These are phyloP conservation scores for Papilio helenus DNA, from an alignment of 1,140 invertebrate genomes.

Conservation along the genomic window DNA sequence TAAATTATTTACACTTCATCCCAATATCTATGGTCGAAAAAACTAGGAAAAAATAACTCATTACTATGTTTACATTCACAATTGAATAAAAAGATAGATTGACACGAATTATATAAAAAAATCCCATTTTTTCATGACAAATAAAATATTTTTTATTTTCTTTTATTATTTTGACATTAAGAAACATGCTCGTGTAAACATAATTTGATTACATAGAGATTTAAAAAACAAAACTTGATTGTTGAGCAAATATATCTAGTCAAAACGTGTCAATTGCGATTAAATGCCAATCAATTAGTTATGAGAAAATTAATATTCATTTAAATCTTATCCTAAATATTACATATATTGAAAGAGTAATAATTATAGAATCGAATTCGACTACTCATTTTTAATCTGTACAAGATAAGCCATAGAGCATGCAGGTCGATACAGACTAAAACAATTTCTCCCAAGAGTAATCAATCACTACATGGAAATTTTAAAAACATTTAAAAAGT, in stretches of 20 bases:
- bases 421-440: slow-evolving; percentile 33
- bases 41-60: neutral
- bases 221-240: slow-evolving; percentile 13
- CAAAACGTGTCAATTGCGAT: slow-evolving; percentile 33
- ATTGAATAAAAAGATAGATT: neutral
- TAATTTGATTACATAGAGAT: neutral
- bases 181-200: neutral
- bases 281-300: slow-evolving; percentile 37
- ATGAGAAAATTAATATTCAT: slow-evolving; percentile 29
- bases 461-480: slow-evolving; percentile 25
- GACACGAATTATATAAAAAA: neutral
- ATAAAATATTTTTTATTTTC: neutral
- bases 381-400: slow-evolving; percentile 59
- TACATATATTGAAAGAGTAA: slow-evolving; percentile 70
- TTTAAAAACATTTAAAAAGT: slow-evolving; percentile 13
- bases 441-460: slow-evolving; percentile 1
- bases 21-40: slow-evolving; percentile 20
- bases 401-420: slow-evolving; percentile 67
- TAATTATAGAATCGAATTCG: slow-evolving; percentile 66
- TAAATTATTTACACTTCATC: slow-evolving; percentile 46
- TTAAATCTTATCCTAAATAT: slow-evolving; percentile 53
- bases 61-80: neutral
- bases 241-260: slow-evolving; percentile 35
- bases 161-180: neutral
- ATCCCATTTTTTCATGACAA: too few relatives aligned